Evolutionary conservation across 2,797 vertebrate genomes (phyloP).

Genomic region (Hypotaenidia philippensis): DNA sequence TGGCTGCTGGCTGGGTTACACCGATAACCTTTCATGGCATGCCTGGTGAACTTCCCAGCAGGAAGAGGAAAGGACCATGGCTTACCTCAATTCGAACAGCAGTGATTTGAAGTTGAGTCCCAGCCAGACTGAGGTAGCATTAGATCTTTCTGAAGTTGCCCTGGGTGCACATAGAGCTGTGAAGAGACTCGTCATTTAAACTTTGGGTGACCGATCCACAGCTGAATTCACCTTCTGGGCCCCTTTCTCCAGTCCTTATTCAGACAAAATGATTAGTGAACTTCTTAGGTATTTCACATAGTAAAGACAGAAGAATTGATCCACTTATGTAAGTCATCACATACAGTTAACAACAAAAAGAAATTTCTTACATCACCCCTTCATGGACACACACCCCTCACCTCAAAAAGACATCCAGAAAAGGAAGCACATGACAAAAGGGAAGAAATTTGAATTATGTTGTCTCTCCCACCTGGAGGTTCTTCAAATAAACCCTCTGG

Average conservation of each 20-base stretch:
- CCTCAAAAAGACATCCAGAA: neutral
- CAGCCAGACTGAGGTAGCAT: neutral
- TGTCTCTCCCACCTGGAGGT: neutral
- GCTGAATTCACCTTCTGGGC: neutral
- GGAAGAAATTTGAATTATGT: neutral
- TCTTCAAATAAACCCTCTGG: neutral
- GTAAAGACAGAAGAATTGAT: neutral
- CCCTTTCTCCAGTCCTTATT: neutral
- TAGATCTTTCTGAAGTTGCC: neutral
- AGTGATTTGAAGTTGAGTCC: neutral
- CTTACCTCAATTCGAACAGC: neutral
- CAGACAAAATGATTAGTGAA: neutral
- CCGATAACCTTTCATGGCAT: slow-evolving; percentile 12
- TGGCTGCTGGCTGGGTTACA: neutral
- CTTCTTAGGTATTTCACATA: neutral
- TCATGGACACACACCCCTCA: fast-evolving
- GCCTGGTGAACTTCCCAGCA: slow-evolving; percentile 13
- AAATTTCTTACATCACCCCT: neutral
- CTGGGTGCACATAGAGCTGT: neutral
- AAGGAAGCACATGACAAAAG: neutral
- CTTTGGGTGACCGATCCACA: neutral
- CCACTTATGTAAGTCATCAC: neutral
- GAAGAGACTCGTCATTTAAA: neutral
- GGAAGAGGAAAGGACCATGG: neutral
- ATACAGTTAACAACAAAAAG: neutral